Evolutionary conservation across 2,797 vertebrate species (phyloP), one percentile per base, ranked within the genome.

Genomic region (Heterohyrax brucei): DNA sequence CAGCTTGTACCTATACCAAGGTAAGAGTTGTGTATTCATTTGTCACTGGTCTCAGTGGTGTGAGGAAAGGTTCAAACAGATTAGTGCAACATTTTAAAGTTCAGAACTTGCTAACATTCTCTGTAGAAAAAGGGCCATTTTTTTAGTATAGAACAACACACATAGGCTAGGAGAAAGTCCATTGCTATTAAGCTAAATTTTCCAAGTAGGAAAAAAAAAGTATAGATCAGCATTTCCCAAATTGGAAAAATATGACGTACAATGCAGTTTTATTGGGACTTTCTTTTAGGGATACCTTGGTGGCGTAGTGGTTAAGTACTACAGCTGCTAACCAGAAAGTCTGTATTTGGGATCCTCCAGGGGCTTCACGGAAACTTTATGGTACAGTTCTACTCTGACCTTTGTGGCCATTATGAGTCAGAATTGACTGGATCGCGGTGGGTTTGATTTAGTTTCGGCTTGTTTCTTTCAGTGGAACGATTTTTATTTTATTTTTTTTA

Each of bases 21-120:
- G 73, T 80, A 90, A 70, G 81, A 30, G 14, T 87, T 88, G 95
- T 91, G 3, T 2, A 61, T 75, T 88, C 95, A 91, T 75, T 96
- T 88, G 14, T 8, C 46, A 22, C 30, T 75, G 28, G 22, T 73
- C 28, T 88, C 28, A 62, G 76, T 12, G 5, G 79, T 84, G 75
- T 86, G n/a, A 77, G 4, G 59, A 53, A 79, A 21, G 2, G 28
- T 44, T 87, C 70, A 93, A 77, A 75, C 24, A 89, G 3, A 6
- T 68, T 19, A 78, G 13, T 75, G 7, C 14, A 75, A 70, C 18
- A 75, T 64, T 85, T 88, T 72, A 16, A 85, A 79, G 22, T 18
- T 92, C 39, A 72, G 44, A 75, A 1, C 72, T 91, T 82, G 62
- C 5, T 26, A 46, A 62, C 0, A 12, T 24, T 8, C 10, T 86